A percentile compares a stretch with the other conserved stretches of the same genome.
Evolutionary conservation across 2,797 vertebrate genomes (phyloP).

Genomic region (Tenualosa ilisha): DNA sequence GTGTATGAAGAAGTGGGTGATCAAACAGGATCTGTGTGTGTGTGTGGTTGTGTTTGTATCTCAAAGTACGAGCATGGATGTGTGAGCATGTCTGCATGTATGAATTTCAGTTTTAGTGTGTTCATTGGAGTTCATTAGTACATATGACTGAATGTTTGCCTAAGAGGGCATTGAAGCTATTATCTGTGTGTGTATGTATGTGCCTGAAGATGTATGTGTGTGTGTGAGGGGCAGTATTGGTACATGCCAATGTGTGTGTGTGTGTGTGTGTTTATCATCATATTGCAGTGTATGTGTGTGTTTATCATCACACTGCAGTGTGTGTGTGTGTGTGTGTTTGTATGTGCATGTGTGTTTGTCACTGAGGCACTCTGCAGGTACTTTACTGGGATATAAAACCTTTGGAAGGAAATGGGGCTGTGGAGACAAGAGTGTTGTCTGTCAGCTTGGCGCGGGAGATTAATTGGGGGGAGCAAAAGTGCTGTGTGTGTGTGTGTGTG

Average conservation of each 20-base stretch:
- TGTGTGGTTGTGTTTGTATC: constrained; percentile 22
- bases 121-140: neutral
- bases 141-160: neutral
- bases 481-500: constrained; percentile 39
- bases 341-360: neutral
- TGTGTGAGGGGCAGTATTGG: neutral
- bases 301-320: neutral
- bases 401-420: constrained; percentile 23
- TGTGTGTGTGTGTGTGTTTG: neutral
- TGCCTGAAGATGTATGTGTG: neutral
- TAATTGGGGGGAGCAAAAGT: constrained; percentile 54
- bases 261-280: neutral
- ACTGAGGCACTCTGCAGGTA: constrained; percentile 4
- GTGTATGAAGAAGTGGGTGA: neutral
- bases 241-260: neutral
- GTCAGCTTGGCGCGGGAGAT: constrained; percentile 54
- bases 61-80: constrained; percentile 24
- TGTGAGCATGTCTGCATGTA: neutral
- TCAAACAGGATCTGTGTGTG: neutral
- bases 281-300: neutral
- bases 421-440: constrained; percentile 46
- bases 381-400: constrained; percentile 21
- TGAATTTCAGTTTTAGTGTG: neutral
- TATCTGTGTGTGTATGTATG: constrained; percentile 5
- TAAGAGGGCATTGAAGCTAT: neutral